phyloP scores from a whole-genome alignment of 2,888 invertebrate genomes.

The Synergus gifuensis region DNA sequence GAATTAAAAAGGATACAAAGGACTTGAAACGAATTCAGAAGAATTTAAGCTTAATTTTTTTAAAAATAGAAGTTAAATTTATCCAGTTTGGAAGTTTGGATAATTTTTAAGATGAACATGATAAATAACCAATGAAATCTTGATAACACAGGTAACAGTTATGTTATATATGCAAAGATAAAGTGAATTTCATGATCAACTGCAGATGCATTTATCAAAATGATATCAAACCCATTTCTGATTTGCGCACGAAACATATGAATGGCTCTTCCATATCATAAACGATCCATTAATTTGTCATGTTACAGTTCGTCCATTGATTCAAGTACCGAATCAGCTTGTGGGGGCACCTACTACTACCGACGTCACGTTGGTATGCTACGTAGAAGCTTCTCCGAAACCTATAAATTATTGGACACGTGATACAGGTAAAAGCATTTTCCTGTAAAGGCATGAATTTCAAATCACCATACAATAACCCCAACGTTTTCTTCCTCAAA shows the following conservation, averaged over 20 bases:
- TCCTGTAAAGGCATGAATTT: not conserved
- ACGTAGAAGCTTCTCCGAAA: conserved; percentile 95
- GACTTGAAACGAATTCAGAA: too few relatives aligned
- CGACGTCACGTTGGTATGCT: conserved; percentile 90
- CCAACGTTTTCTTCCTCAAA: not conserved
- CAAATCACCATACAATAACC: not conserved
- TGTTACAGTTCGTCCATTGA: conserved; percentile 91
- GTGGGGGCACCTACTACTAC: conserved; percentile 93
- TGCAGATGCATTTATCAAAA: not conserved
- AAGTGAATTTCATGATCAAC: not conserved
- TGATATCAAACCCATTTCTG: not conserved
- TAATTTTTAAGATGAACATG: too few relatives aligned
- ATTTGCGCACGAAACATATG: not conserved
- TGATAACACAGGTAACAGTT: too few relatives aligned
- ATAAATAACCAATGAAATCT: too few relatives aligned
- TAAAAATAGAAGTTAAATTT: too few relatives aligned
- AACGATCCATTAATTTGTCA: conserved; percentile 35
- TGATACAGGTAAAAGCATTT: conserved; percentile 84
- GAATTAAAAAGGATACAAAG: too few relatives aligned
- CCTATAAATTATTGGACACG: conserved; percentile 97
- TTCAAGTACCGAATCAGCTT: conserved; percentile 95
- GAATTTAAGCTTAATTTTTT: too few relatives aligned
- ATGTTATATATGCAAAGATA: not conserved
- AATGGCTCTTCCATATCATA: conserved; percentile 28
- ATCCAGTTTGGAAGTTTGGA: too few relatives aligned